Base-by-base conservation (phyloP, 2,888 invertebrate species). In the Prosopocoilus inquinatus region DNA sequence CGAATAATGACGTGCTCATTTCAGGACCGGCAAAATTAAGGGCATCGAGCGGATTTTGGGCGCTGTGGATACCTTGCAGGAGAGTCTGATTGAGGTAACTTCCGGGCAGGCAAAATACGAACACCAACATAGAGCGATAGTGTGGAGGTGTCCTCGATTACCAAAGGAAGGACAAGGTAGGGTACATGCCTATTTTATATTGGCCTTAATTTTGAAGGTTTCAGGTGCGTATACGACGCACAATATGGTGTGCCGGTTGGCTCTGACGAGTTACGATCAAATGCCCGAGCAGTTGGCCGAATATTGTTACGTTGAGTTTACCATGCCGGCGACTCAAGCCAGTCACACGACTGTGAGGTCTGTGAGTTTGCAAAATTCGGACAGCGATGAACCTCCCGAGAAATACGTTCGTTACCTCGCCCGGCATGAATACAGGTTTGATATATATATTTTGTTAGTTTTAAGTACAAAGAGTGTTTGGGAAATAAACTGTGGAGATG, bases 41-140 rank as follows among this genome's bases (percentile, higher is more conserved):
- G 95, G 95, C 53, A 92, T 95, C 65, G 95, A 95, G 75, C 81
- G 95, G 55, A 90, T 95, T 72, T 81, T 95, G 69, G 96, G 96
- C 13, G 89, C 95, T 2, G 91, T 96, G 64, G 95, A 95, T 70
- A 89, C 90, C 9, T 80, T 93, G 63, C 94, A 95, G 73, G 90
- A 92, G 69, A 94, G 94, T 47, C 81, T 96, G 20, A 96, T 97
- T 75, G 96, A 96, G 78, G 94, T 94, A 5, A 96, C 97, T 9
- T 95, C 95, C 0, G 96, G 96, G 46, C 88, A 94, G 76, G 98
- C 99, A 54, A 99, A 99, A 80, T 99, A 99, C 79, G 98, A 99
- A 79, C 97, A 98, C 80, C 94, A 97, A 73, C 96, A 96, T 80
- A 85, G 93, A 62, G 88, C 97, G 55, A 93, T 99, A 67, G 98